phyloP scores from a whole-genome alignment of 1,140 invertebrate genomes.

The Anthonomus grandis region DNA sequence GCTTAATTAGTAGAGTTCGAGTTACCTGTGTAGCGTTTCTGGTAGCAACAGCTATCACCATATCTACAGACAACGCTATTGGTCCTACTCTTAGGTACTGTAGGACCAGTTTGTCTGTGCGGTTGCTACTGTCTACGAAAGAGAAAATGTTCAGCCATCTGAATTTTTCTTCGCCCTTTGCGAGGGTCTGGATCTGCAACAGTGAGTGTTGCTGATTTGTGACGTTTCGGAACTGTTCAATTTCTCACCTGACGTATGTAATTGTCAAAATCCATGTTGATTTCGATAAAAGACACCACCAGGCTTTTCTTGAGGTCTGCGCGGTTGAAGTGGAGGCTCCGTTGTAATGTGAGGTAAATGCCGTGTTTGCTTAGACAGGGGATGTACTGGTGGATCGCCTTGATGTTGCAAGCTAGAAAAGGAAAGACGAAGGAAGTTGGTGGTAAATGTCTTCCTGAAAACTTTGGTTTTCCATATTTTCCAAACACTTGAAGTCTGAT shows the following conservation, averaged over 20 bases:
- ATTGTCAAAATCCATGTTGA: background rate
- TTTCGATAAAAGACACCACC: slow-evolving; percentile 1
- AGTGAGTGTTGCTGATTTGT: background rate
- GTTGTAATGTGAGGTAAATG: background rate
- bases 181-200: slow-evolving; percentile 1
- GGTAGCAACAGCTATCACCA: background rate
- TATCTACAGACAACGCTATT: background rate
- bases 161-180: background rate
- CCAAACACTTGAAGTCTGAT: too few relatives aligned
- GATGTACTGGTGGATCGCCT: background rate
- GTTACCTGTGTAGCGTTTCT: too few relatives aligned
- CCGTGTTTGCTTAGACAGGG: slow-evolving; percentile 4
- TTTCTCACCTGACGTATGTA: background rate
- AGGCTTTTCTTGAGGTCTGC: background rate
- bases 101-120: background rate
- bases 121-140: background rate
- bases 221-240: background rate
- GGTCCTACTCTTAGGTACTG: too few relatives aligned
- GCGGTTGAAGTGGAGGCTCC: background rate
- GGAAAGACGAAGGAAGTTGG: background rate
- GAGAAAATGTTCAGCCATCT: slow-evolving; percentile 1
- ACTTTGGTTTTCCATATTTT: background rate
- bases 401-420: background rate
- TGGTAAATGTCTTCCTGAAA: background rate
- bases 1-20: too few relatives aligned